phyloP scores from a whole-genome alignment of 2,797 vertebrate genomes.

The Melanotaenia maccullochi region DNA sequence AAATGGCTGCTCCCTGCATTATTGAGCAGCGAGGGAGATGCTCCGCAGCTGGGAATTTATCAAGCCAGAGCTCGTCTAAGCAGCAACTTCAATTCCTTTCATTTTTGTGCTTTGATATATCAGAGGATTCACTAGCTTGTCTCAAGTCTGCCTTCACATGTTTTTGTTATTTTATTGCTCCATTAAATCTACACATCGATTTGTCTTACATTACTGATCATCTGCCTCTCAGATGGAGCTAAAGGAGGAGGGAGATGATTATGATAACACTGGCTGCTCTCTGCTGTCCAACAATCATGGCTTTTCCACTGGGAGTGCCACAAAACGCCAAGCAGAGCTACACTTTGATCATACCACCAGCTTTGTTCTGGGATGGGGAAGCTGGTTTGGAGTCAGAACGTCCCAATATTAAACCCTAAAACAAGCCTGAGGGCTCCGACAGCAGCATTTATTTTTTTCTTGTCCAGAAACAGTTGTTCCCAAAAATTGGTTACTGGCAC shows the following conservation, averaged over 20 bases:
- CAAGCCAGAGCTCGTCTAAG: neutral
- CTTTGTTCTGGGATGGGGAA: conserved; percentile 39
- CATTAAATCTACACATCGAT: conserved; percentile 17
- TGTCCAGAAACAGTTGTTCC: too few species aligned
- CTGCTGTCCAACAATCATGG: conserved; percentile 44
- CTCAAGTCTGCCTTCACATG: neutral
- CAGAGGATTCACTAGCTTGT: neutral
- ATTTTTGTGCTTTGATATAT: neutral
- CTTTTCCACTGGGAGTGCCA: conserved; percentile 38
- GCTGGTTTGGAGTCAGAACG: conserved; percentile 16
- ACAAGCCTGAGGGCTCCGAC: conserved; percentile 2
- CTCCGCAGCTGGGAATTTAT: conserved; percentile 29
- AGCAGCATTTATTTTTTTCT: too few species aligned
- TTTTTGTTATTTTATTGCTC: conserved; percentile 13
- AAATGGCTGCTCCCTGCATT: conserved; percentile 38
- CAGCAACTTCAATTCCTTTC: neutral
- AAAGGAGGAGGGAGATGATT: conserved; percentile 31
- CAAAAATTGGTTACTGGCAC: too few species aligned
- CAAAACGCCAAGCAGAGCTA: conserved; percentile 18
- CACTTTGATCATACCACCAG: conserved; percentile 58
- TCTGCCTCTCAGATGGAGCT: conserved; percentile 6
- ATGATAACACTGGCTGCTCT: conserved; percentile 41
- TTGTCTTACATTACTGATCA: neutral
- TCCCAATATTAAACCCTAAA: neutral
- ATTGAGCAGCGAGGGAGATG: conserved; percentile 45